Percentiles rank a stretch among this genome's conserved stretches.
These are phyloP conservation scores for Machimus atricapillus DNA, from an alignment of 2,888 invertebrate genomes.

Conservation along the genomic window DNA sequence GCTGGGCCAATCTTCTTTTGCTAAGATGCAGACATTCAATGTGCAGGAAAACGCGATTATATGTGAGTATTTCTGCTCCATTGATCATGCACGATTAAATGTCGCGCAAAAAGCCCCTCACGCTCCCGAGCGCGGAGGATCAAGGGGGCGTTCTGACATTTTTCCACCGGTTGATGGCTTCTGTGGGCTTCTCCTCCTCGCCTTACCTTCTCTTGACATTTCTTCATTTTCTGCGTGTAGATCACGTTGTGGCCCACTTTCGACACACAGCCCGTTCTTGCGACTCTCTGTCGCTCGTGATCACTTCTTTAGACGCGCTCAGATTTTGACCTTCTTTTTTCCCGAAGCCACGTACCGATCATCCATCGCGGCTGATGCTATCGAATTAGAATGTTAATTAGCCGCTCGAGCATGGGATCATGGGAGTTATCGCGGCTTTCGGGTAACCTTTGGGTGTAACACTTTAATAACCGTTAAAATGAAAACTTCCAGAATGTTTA, in stretches of 20 bases:
- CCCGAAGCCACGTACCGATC: neutral
- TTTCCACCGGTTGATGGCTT: neutral
- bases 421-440: neutral
- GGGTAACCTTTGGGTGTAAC: neutral
- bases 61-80: neutral
- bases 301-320: neutral
- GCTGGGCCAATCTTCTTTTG: conserved; percentile 1
- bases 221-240: conserved; percentile 8
- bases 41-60: neutral
- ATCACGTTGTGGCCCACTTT: conserved; percentile 37
- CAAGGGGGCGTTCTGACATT: neutral
- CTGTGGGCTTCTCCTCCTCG: neutral
- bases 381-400: conserved; percentile 27
- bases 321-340: conserved; percentile 31
- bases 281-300: neutral
- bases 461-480: conserved; percentile 24
- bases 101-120: neutral
- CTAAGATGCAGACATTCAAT: neutral
- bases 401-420: neutral
- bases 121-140: neutral
- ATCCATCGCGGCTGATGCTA: neutral
- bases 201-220: conserved; percentile 25
- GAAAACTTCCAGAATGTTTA: neutral
- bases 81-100: neutral
- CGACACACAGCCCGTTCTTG: neutral